A percentile compares a stretch with the other conserved stretches of the same genome.
Evolutionary conservation across 2,888 invertebrate genomes (phyloP).

Genomic region (Tetheella fluctuosa): DNA sequence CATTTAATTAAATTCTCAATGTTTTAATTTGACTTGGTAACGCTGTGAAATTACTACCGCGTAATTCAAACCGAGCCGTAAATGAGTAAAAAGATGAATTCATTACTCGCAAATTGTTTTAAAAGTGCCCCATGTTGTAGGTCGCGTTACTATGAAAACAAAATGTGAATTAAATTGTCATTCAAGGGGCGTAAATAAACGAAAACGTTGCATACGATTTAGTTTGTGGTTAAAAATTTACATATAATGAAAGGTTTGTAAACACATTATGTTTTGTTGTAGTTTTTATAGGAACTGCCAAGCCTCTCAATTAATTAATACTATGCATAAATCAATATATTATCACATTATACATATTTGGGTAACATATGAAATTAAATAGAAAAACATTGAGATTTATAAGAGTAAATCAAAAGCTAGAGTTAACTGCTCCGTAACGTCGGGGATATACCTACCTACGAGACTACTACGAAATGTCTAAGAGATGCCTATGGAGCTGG

Average conservation of each 20-base stretch:
- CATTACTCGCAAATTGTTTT: slow-evolving; percentile 39
- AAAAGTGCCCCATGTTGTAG: slow-evolving; percentile 25
- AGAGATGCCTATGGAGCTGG: background rate
- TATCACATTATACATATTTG: too few species aligned
- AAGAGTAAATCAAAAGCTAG: too few species aligned
- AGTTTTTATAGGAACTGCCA: too few species aligned
- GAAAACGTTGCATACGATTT: background rate
- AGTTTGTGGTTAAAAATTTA: background rate
- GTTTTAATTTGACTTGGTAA: slow-evolving; percentile 78
- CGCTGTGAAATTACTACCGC: slow-evolving; percentile 60
- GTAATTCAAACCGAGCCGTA: slow-evolving; percentile 50
- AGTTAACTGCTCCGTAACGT: too few species aligned
- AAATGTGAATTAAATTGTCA: background rate
- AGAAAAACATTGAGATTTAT: too few species aligned
- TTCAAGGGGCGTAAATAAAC: background rate
- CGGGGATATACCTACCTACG: too few species aligned
- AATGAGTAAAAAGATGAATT: slow-evolving; percentile 43
- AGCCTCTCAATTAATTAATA: too few species aligned
- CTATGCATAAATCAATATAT: too few species aligned
- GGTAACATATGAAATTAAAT: too few species aligned
- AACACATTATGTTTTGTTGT: too few species aligned
- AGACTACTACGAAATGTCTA: background rate
- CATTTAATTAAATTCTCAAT: slow-evolving; percentile 80
- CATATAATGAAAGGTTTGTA: background rate
- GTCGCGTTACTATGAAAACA: slow-evolving; percentile 8